A percentile compares a stretch with the other conserved stretches of the same genome.
Conservation (phyloP, 1,140 invertebrate species). For the Hylaeus volcanicus region DNA sequence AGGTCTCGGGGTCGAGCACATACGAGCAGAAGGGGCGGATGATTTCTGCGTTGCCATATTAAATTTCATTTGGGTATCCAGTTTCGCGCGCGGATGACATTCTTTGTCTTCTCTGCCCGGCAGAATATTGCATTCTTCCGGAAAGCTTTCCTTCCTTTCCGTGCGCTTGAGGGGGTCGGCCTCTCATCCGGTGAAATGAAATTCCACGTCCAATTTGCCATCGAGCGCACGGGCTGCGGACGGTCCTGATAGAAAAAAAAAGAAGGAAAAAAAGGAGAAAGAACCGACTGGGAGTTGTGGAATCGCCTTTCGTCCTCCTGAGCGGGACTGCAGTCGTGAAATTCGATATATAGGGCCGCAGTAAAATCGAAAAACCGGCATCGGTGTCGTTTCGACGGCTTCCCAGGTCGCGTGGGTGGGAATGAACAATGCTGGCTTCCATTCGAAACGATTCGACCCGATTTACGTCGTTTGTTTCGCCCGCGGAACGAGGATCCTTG, state of each 20-base stretch:
- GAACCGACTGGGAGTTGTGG: neutral
- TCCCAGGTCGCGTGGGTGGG: constrained; percentile 30
- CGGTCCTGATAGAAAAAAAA: constrained; percentile 31
- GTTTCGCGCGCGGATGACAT: constrained; percentile 67
- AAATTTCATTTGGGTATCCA: constrained; percentile 69
- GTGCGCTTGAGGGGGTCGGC: constrained; percentile 24
- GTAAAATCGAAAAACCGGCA: constrained; percentile 49
- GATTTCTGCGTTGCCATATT: constrained; percentile 65
- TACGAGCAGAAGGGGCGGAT: constrained; percentile 16
- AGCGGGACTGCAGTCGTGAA: constrained; percentile 27
- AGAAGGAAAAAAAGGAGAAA: constrained; percentile 15
- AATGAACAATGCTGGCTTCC: constrained; percentile 27
- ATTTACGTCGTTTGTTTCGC: constrained; percentile 10
- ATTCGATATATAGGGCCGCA: constrained; percentile 44
- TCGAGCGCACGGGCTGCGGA: constrained; percentile 48
- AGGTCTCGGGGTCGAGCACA: neutral
- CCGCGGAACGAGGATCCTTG: no score
- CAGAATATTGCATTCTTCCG: constrained; percentile 69
- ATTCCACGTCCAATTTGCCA: constrained; percentile 70
- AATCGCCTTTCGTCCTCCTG: constrained; percentile 23
- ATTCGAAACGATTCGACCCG: constrained; percentile 28
- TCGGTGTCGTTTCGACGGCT: constrained; percentile 31
- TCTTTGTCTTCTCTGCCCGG: constrained; percentile 60
- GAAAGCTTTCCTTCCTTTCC: constrained; percentile 62
- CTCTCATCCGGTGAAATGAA: constrained; percentile 68